Evolutionary conservation across 2,888 invertebrate species (phyloP).

Genomic region (Hemaris fuciformis): DNA sequence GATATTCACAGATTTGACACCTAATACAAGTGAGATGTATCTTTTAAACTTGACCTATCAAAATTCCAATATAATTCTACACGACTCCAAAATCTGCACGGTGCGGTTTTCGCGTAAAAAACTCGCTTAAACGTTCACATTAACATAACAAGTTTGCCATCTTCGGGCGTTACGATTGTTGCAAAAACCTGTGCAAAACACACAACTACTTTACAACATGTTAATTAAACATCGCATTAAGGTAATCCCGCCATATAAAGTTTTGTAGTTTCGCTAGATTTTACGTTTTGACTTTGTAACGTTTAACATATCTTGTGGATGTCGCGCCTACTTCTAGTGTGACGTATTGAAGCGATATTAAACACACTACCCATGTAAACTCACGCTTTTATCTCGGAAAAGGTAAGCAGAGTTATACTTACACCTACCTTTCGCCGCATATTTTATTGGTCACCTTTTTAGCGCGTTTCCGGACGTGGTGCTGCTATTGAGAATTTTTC

Average conservation of each 20-base stretch:
- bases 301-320: too few species aligned
- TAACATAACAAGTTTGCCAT: background rate
- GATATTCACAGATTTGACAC: too few species aligned
- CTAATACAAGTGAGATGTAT: background rate
- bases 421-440: too few species aligned
- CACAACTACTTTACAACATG: background rate
- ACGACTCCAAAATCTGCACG: background rate
- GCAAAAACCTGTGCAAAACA: background rate
- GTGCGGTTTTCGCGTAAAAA: background rate
- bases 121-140: background rate
- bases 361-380: too few species aligned
- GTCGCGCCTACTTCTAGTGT: too few species aligned
- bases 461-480: too few species aligned
- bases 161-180: background rate
- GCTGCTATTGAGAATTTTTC: too few species aligned
- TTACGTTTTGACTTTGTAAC: background rate
- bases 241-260: background rate
- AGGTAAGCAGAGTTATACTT: too few species aligned
- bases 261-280: background rate
- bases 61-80: background rate
- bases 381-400: too few species aligned
- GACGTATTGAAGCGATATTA: too few species aligned
- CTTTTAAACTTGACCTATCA: background rate
- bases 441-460: too few species aligned
- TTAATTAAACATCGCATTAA: background rate